Conservation (phyloP, 2,113 vertebrate genomes). For the Pungitius pungitius region DNA sequence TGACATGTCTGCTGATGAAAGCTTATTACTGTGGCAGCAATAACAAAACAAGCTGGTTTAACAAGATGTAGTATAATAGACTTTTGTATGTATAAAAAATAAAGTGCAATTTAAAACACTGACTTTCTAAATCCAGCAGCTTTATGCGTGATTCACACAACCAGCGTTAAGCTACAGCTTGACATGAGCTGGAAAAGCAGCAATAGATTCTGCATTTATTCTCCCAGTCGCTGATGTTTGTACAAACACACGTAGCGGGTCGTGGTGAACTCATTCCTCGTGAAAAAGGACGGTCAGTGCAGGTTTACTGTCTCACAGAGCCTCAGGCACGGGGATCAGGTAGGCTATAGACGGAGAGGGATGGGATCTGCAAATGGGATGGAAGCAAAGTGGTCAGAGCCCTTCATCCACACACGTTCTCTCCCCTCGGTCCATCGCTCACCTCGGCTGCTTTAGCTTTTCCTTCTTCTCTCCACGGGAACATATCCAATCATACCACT, state of each 20-base stretch:
- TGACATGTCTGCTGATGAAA: not conserved
- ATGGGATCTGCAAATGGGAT: constrained; percentile 72
- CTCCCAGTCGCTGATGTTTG: constrained; percentile 3
- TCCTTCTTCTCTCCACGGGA: constrained; percentile 51
- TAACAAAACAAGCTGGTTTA: not conserved
- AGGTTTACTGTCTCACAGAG: not conserved
- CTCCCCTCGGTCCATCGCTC: constrained; percentile 44
- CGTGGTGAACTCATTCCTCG: not conserved
- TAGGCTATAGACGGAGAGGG: constrained; percentile 50
- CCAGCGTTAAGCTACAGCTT: not conserved
- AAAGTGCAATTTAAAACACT: not conserved
- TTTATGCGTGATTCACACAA: not conserved
- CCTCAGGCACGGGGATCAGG: constrained; percentile 59
- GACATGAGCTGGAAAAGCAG: not conserved
- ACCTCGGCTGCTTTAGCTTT: constrained; percentile 49
- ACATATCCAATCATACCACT: constrained; percentile 65
- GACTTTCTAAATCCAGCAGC: not conserved
- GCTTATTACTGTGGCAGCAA: not conserved
- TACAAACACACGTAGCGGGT: constrained; percentile 2
- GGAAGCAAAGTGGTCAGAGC: constrained; percentile 65
- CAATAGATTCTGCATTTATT: not conserved
- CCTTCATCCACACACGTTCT: constrained; percentile 43
- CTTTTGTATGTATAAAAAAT: not conserved
- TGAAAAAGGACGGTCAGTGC: not conserved
- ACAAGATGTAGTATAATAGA: not conserved